Evolutionary conservation across 2,888 invertebrate genomes (phyloP).

Genomic region (Acleris laterana): DNA sequence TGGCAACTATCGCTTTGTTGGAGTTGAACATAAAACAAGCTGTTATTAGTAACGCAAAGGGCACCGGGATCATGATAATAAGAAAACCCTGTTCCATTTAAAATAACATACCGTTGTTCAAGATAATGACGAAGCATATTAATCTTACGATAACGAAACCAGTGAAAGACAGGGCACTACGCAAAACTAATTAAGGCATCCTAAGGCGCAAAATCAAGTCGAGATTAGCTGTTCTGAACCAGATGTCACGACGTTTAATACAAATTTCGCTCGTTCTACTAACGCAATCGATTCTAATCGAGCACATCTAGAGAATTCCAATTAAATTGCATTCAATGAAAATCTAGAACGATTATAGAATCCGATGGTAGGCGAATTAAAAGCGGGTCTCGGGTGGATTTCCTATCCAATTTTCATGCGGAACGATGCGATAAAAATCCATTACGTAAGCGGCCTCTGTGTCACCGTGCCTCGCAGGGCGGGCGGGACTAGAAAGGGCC

Average conservation of each 20-base stretch:
- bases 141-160: background rate
- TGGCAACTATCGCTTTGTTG: slow-evolving; percentile 47
- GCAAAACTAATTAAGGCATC: slow-evolving; percentile 32
- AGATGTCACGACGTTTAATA: slow-evolving; percentile 37
- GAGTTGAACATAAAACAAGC: slow-evolving; percentile 39
- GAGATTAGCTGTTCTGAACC: slow-evolving; percentile 32
- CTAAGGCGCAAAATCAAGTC: slow-evolving; percentile 26
- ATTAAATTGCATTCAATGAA: slow-evolving; percentile 79
- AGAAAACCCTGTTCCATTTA: background rate
- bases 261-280: slow-evolving; percentile 49
- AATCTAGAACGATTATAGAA: slow-evolving; percentile 79
- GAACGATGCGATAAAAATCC: slow-evolving; percentile 76
- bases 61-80: slow-evolving; percentile 30
- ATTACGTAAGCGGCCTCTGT: slow-evolving; percentile 68
- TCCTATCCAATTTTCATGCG: slow-evolving; percentile 76
- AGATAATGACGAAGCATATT: background rate
- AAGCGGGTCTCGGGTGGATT: slow-evolving; percentile 72
- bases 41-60: slow-evolving; percentile 37
- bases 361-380: slow-evolving; percentile 77
- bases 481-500: slow-evolving; percentile 49
- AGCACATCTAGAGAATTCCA: slow-evolving; percentile 65
- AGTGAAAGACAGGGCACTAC: background rate
- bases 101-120: background rate
- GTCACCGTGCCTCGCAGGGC: slow-evolving; percentile 51
- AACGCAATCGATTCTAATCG: slow-evolving; percentile 65